Evolutionary conservation across 1,140 invertebrate species (phyloP), one percentile per base, ranked within the genome.

Genomic region (Macrosteles quadrilineatus): DNA sequence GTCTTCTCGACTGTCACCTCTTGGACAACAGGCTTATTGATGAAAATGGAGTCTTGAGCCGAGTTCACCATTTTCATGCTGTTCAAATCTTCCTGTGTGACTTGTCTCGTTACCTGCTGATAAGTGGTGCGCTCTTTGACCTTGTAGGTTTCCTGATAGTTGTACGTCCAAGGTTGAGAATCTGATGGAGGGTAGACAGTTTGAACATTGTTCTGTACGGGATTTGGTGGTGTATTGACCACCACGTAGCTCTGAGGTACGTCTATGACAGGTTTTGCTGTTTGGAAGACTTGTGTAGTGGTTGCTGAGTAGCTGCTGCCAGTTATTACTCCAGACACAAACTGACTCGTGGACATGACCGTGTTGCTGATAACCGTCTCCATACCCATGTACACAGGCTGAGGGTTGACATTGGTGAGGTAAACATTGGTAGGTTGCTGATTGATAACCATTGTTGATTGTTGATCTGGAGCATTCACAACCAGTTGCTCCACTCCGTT

Each of bases 361-460:
- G 91, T 92, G 75, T 92, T 93, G 78, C 91, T 91, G 12, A 93
- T 91, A 67, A 93, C 91, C 0, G 91, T 93, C 80, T 93, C 91
- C 71, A 93, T 82, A 0, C 90, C 90, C 71, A 92, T 91, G 76
- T 91, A 92, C 77, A 92, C 88, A 1, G 90, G 91, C 71, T 91
- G 90, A 2, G 27, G 40, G 23, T 68, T 50, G 6, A 53, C 21
- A 25, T 85, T 88, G 27, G 84, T 81, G 36, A 90, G 81, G 73
- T 89, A 88, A 73, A 77, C 50, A 32, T 47, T 66, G 53, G 17
- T 68, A 0, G 68, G 68, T 45, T 69, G 68, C 12, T 47, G 66
- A 36, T 25, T 85, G 17, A 88, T 87, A 83, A 90, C 88, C 50
- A 92, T 77, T 12, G 86, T 87, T n/a, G n/a, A n/a, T n/a, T n/a